These are phyloP conservation scores for Tetragnatha versicolor DNA, from an alignment of 1,140 invertebrate genomes.

Conservation along the genomic window DNA sequence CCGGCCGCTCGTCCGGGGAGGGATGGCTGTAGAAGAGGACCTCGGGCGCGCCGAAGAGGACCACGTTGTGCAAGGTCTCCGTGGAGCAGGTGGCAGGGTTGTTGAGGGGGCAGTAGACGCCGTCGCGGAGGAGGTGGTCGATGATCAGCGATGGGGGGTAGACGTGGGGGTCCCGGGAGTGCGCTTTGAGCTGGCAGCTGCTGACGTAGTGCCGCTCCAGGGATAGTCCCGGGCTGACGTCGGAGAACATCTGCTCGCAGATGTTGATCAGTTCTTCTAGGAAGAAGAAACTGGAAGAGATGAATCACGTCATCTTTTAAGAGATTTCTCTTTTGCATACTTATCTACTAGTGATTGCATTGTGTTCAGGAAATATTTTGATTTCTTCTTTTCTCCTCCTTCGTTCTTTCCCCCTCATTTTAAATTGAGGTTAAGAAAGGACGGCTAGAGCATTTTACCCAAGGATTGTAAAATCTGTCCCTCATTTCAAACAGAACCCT, in stretches of 20 bases:
- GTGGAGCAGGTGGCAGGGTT: constrained; percentile 71
- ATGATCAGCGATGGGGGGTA: constrained; percentile 72
- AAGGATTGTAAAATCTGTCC: too few relatives aligned
- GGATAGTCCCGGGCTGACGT: constrained; percentile 74
- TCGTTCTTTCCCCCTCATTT: too few relatives aligned
- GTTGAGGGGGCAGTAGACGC: constrained; percentile 64
- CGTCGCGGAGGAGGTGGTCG: constrained; percentile 68
- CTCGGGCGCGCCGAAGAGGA: constrained; percentile 73
- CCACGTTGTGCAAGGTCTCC: constrained; percentile 74
- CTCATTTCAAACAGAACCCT: too few relatives aligned
- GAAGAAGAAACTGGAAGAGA: constrained; percentile 71
- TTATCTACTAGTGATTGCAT: too few relatives aligned
- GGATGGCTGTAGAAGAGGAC: constrained; percentile 59
- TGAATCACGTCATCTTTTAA: too few relatives aligned
- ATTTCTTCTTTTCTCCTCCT: too few relatives aligned
- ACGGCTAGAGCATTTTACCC: too few relatives aligned
- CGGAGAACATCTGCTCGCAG: constrained; percentile 71
- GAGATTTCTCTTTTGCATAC: too few relatives aligned
- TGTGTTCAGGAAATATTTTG: too few relatives aligned
- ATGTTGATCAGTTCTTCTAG: constrained; percentile 77
- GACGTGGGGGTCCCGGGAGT: constrained; percentile 68
- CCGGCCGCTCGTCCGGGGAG: neutral
- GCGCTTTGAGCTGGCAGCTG: constrained; percentile 69
- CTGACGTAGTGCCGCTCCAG: constrained; percentile 74
- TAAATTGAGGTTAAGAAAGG: too few relatives aligned